A percentile compares a stretch with the other conserved stretches of the same genome.
These are phyloP conservation scores for Seira musarum DNA, from an alignment of 2,888 invertebrate species.

Conservation along the genomic window DNA sequence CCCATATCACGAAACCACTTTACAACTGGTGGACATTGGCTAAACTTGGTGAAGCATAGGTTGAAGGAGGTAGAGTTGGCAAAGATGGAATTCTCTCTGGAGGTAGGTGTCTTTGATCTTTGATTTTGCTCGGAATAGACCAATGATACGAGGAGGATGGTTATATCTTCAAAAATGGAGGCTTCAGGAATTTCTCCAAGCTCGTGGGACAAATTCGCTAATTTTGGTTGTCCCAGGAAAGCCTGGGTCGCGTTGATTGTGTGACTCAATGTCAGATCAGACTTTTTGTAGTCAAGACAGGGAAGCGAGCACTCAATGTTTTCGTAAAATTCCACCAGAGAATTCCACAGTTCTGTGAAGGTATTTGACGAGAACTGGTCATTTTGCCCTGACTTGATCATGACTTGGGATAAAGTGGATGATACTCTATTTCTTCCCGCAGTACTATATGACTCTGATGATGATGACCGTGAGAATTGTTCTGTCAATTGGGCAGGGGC, in stretches of 20 bases:
- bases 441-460: background rate
- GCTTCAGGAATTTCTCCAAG: slow-evolving; percentile 21
- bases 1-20: slow-evolving; percentile 56
- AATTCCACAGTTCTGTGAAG: slow-evolving; percentile 29
- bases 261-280: slow-evolving; percentile 49
- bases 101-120: background rate
- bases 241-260: slow-evolving; percentile 35
- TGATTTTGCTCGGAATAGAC: slow-evolving; percentile 25
- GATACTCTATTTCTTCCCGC: slow-evolving; percentile 10
- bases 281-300: slow-evolving; percentile 40
- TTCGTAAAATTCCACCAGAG: slow-evolving; percentile 36
- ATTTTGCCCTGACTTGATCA: slow-evolving; percentile 15
- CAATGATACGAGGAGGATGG: slow-evolving; percentile 26
- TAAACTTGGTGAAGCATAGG: slow-evolving; percentile 43
- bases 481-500: background rate
- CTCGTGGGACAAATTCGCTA: slow-evolving; percentile 44
- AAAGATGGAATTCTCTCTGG: background rate
- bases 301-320: slow-evolving; percentile 38
- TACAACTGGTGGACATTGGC: slow-evolving; percentile 44
- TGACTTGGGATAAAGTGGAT: slow-evolving; percentile 14
- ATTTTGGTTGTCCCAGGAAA: slow-evolving; percentile 55
- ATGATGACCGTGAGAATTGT: background rate
- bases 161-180: slow-evolving; percentile 23
- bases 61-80: background rate
- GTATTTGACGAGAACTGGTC: slow-evolving; percentile 15